These are phyloP conservation scores for Trissoscelio sp. DNA, from an alignment of 2,888 invertebrate species.

Conservation along the genomic window DNA sequence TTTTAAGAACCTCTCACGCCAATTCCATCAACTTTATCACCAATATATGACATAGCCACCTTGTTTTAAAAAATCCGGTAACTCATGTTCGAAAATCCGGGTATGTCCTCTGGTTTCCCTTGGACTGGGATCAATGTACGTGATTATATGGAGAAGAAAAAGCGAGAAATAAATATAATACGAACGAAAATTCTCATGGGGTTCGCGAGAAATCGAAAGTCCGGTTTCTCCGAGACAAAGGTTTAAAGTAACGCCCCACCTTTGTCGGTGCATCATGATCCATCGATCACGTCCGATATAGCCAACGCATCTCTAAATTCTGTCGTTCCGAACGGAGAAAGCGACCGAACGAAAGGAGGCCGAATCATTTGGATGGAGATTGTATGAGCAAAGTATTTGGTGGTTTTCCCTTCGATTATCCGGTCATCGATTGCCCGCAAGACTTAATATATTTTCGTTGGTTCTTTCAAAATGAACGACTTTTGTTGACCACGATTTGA, in stretches of 20 bases:
- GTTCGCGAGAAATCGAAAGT: constrained; percentile 71
- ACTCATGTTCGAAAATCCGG: constrained; percentile 63
- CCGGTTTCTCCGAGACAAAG: constrained; percentile 68
- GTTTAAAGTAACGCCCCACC: constrained; percentile 60
- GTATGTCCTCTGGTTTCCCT: constrained; percentile 55
- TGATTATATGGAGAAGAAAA: constrained; percentile 47
- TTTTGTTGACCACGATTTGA: neutral
- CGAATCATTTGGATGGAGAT: constrained; percentile 76
- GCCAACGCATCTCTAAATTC: constrained; percentile 67
- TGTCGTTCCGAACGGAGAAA: constrained; percentile 77
- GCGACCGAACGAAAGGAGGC: constrained; percentile 76
- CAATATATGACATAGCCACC: constrained; percentile 58
- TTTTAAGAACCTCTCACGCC: constrained; percentile 57
- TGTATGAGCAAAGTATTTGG: constrained; percentile 67
- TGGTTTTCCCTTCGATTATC: constrained; percentile 64
- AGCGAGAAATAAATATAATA: no score
- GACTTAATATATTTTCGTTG: constrained; percentile 58
- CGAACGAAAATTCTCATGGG: constrained; percentile 51
- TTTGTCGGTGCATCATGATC: constrained; percentile 65
- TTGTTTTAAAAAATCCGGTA: constrained; percentile 61
- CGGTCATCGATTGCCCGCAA: constrained; percentile 62
- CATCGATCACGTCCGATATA: constrained; percentile 66
- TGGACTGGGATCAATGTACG: constrained; percentile 48
- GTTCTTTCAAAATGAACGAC: constrained; percentile 12
- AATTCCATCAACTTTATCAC: constrained; percentile 59